Evolutionary conservation across 2,797 vertebrate species (phyloP).

Genomic region (Microctenopoma steveboyesi): DNA sequence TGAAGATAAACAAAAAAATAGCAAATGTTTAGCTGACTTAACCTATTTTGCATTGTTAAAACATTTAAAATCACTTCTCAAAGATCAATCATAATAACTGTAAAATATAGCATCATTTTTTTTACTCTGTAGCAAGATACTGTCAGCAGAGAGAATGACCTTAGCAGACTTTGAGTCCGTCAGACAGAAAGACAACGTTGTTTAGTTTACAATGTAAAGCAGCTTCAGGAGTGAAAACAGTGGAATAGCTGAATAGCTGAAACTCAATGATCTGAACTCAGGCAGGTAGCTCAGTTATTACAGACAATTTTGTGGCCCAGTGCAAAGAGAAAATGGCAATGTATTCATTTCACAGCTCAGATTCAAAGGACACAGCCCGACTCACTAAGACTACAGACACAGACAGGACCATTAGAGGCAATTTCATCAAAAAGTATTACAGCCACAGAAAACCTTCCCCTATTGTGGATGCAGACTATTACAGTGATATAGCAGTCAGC

Average conservation of each 20-base stretch:
- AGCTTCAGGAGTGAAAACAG: conserved; percentile 8
- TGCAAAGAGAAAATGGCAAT: conserved; percentile 43
- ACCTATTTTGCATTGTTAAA: neutral
- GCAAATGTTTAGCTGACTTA: neutral
- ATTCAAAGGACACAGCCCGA: conserved; percentile 1
- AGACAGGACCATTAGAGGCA: conserved; percentile 31
- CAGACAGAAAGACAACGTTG: neutral
- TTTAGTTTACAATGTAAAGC: conserved; percentile 3
- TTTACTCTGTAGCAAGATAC: neutral
- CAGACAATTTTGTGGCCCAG: conserved; percentile 31
- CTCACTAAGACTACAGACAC: conserved; percentile 22
- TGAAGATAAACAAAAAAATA: conserved; percentile 9
- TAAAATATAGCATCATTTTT: neutral
- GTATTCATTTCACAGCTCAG: conserved; percentile 57
- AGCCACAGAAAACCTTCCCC: conserved; percentile 27
- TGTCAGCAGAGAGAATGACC: neutral
- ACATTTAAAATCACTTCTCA: too few species aligned
- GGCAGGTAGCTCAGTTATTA: conserved; percentile 39
- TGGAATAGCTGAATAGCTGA: neutral
- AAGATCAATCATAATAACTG: too few species aligned
- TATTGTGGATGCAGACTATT: conserved; percentile 21
- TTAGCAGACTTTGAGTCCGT: neutral
- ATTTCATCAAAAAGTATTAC: conserved; percentile 28
- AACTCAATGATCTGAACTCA: conserved; percentile 34
- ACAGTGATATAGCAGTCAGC: conserved; percentile 1